Conservation (phyloP, 1,140 invertebrate species). For the Orius laevigatus region DNA sequence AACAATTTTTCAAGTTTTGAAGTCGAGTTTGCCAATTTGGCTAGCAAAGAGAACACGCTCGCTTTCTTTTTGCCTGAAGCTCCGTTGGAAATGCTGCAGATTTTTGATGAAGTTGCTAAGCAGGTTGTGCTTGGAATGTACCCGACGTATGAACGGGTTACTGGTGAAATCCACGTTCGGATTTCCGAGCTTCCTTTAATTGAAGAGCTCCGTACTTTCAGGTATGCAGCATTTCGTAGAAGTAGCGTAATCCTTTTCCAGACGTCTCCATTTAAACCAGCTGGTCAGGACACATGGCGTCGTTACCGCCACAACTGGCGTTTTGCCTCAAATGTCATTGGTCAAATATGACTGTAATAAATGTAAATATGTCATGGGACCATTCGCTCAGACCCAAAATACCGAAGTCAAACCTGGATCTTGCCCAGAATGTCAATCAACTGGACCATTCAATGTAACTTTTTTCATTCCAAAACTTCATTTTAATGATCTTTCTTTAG, state of each 20-base stretch:
- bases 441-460: conserved; percentile 83
- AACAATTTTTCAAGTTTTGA: conserved; percentile 79
- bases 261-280: conserved; percentile 94
- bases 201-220: conserved; percentile 87
- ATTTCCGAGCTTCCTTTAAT: conserved; percentile 89
- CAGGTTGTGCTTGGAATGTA: conserved; percentile 89
- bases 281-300: conserved; percentile 85
- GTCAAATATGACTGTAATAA: conserved; percentile 97
- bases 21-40: conserved; percentile 84
- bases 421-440: conserved; percentile 95
- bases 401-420: conserved; percentile 87
- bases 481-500: conserved; percentile 27
- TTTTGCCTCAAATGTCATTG: conserved; percentile 86
- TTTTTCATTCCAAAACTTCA: background rate
- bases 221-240: conserved; percentile 31
- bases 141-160: conserved; percentile 89
- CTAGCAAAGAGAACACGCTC: conserved; percentile 76
- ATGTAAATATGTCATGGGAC: conserved; percentile 88
- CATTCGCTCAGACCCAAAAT: conserved; percentile 86
- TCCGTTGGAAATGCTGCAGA: conserved; percentile 86
- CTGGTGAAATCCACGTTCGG: conserved; percentile 81
- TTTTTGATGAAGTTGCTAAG: conserved; percentile 87
- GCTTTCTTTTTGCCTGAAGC: conserved; percentile 96
- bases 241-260: conserved; percentile 24
- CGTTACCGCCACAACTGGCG: conserved; percentile 87